These are phyloP conservation scores for Nemapogon koenigi DNA, from an alignment of 2,888 invertebrate genomes.

Conservation along the genomic window DNA sequence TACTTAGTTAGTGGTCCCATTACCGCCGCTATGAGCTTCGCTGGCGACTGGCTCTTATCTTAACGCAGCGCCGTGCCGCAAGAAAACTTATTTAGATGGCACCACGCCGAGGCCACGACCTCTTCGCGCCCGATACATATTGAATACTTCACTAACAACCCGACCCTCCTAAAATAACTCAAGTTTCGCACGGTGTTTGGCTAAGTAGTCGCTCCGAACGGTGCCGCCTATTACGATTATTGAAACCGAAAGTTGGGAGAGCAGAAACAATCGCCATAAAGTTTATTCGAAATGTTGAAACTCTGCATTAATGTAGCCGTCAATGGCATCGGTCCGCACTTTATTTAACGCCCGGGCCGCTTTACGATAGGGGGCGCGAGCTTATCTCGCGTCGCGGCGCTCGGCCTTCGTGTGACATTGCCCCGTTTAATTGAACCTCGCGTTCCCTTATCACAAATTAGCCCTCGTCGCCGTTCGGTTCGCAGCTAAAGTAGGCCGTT, in stretches of 20 bases:
- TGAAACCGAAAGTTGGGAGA: conserved; percentile 3
- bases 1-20: conserved; percentile 39
- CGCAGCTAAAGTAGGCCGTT: conserved; percentile 50
- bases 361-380: conserved; percentile 30
- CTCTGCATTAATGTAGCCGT: conserved; percentile 16
- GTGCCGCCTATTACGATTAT: conserved; percentile 6
- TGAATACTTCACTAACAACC: too few species aligned
- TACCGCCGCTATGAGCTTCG: conserved; percentile 25
- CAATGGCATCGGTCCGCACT: conserved; percentile 12
- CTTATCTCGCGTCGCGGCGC: conserved; percentile 33
- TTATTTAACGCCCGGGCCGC: conserved; percentile 19
- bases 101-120: not conserved
- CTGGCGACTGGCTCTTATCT: conserved; percentile 25
- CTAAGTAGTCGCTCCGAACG: conserved; percentile 1
- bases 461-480: conserved; percentile 45
- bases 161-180: too few species aligned
- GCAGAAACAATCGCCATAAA: conserved; percentile 8
- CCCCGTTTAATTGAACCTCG: conserved; percentile 44
- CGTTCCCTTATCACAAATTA: conserved; percentile 54
- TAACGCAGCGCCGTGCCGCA: conserved; percentile 17
- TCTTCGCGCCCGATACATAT: too few species aligned
- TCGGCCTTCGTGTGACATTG: conserved; percentile 36
- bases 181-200: conserved; percentile 2
- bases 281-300: conserved; percentile 11
- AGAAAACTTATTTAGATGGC: conserved; percentile 5